Percentiles rank a stretch among this genome's conserved stretches.
Evolutionary conservation across 2,797 vertebrate genomes (phyloP).

Genomic region (Anguilla obscura): DNA sequence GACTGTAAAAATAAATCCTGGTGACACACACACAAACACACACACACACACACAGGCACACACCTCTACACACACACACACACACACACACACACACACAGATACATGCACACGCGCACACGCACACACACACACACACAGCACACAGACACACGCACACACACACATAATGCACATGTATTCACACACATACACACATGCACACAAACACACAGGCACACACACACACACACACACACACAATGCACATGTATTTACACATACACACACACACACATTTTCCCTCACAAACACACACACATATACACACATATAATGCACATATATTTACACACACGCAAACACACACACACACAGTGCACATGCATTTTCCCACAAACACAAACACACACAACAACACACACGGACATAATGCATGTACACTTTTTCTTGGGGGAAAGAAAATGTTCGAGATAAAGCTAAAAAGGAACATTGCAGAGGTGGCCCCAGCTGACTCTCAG

Average conservation of each 20-base stretch:
- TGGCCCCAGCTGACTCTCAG: slow-evolving; percentile 7
- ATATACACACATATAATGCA: background rate
- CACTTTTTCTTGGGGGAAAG: slow-evolving; percentile 7
- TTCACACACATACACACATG: background rate
- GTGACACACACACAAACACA: background rate
- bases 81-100: background rate
- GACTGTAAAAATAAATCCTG: slow-evolving; percentile 27
- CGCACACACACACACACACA: background rate
- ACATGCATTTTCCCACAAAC: background rate
- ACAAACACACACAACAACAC: background rate
- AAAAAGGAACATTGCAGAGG: background rate
- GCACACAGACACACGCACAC: background rate
- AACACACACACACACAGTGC: background rate
- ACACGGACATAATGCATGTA: background rate
- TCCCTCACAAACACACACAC: background rate
- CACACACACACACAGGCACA: background rate
- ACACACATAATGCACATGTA: background rate
- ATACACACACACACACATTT: slow-evolving; percentile 1
- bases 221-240: background rate
- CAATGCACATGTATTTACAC: background rate
- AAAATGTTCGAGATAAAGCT: slow-evolving; percentile 18
- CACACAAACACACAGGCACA: background rate
- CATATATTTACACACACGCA: background rate
- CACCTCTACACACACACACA: background rate
- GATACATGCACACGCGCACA: background rate